Evolutionary conservation across 2,113 vertebrate species (phyloP).

Genomic region (Candoia aspera): DNA sequence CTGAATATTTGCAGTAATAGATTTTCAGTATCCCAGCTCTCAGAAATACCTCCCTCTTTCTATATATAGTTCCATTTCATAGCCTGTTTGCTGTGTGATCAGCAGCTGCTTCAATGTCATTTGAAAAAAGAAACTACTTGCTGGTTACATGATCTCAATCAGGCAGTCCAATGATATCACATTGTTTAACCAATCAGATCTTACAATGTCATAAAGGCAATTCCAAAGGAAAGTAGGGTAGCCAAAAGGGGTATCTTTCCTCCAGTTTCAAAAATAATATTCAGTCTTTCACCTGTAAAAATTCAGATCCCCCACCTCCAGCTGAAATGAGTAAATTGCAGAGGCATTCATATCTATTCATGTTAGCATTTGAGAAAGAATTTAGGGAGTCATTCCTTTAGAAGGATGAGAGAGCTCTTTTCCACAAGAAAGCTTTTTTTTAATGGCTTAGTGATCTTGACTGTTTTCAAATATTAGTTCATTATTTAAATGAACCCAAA

Average conservation of each 20-base stretch:
- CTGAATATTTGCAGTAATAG: neutral
- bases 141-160: neutral
- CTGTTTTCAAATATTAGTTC: neutral
- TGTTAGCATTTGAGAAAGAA: neutral
- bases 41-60: neutral
- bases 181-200: neutral
- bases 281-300: neutral
- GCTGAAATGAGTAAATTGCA: neutral
- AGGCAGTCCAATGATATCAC: neutral
- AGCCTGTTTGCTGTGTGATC: neutral
- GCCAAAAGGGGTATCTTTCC: neutral
- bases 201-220: neutral
- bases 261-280: neutral
- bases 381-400: neutral
- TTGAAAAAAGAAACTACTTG: neutral
- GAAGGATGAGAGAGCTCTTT: neutral
- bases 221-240: neutral
- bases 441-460: neutral
- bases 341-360: neutral
- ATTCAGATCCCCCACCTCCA: neutral
- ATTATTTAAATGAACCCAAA: neutral
- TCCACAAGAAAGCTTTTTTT: neutral
- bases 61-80: neutral
- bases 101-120: conserved; percentile 1
- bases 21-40: neutral